A percentile compares a stretch with the other conserved stretches of the same genome.
Conservation (phyloP, 1,140 invertebrate genomes). For the Temnothorax nylanderi region DNA sequence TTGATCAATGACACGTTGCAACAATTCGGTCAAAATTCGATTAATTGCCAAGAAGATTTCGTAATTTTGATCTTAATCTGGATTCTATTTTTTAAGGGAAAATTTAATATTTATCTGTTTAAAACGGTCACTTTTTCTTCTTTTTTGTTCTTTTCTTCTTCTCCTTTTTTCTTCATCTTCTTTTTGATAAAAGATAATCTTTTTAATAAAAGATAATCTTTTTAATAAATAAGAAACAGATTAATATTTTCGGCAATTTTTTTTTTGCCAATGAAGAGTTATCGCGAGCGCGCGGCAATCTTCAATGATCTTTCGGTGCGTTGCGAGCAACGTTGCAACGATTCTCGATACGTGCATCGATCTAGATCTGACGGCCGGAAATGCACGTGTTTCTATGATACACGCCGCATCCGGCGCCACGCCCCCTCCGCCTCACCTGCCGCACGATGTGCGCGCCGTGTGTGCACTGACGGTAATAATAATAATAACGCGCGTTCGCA, state of each 20-base stretch:
- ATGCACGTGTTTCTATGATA: slow-evolving; percentile 82
- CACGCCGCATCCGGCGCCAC: slow-evolving; percentile 82
- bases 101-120: not conserved
- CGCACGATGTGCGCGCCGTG: slow-evolving; percentile 72
- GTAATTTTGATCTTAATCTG: not conserved
- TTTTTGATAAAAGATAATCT: too few relatives aligned
- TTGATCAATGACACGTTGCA: not conserved
- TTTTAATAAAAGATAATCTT: not conserved
- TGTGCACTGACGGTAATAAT: slow-evolving; percentile 79
- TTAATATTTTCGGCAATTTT: not conserved
- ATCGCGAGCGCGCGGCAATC: not conserved
- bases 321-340: slow-evolving; percentile 10
- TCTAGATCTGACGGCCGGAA: slow-evolving; percentile 73
- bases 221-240: not conserved
- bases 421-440: slow-evolving; percentile 82
- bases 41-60: not conserved
- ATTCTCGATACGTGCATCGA: slow-evolving; percentile 60
- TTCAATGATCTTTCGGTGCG: not conserved
- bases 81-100: not conserved
- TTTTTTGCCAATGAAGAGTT: not conserved
- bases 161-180: not conserved
- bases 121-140: not conserved
- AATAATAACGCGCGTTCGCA: slow-evolving; percentile 80
- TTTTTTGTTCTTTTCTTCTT: not conserved
- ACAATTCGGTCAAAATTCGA: not conserved